Conservation (phyloP, 2,113 vertebrate genomes). For the Aphyosemion australe region DNA sequence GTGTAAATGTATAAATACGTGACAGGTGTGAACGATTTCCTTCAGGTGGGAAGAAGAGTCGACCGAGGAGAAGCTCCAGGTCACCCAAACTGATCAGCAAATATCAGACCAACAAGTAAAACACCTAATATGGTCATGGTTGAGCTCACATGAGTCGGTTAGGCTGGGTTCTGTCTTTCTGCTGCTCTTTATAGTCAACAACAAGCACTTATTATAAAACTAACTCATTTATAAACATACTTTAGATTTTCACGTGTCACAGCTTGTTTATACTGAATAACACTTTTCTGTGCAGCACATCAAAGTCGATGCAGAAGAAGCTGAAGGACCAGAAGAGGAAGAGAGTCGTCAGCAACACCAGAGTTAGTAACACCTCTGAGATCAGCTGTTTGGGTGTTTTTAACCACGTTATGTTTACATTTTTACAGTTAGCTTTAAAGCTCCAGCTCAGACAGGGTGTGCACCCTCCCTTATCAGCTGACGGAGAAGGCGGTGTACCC, state of each 20-base stretch:
- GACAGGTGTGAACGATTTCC: not conserved
- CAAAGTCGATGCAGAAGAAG: conserved; percentile 81
- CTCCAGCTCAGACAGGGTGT: not conserved
- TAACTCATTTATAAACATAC: too few species aligned
- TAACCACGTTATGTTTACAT: conserved; percentile 12
- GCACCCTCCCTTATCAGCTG: conserved; percentile 48
- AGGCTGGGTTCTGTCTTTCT: too few species aligned
- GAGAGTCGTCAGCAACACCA: conserved; percentile 68
- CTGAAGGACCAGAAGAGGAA: conserved; percentile 84
- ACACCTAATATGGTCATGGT: too few species aligned
- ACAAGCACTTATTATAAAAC: too few species aligned
- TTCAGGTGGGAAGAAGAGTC: not conserved
- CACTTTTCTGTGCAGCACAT: conserved; percentile 52
- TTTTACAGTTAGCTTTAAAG: not conserved
- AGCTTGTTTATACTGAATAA: not conserved
- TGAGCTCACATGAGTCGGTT: too few species aligned
- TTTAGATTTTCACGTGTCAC: too few species aligned
- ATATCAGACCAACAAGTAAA: conserved; percentile 43
- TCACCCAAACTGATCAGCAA: conserved; percentile 22
- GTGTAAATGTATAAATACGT: not conserved
- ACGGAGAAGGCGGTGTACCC: conserved; percentile 21
- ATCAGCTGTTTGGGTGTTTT: too few species aligned
- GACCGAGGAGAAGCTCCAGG: conserved; percentile 38
- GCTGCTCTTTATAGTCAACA: too few species aligned
- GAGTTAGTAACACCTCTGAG: conserved; percentile 53